Percentiles rank a stretch among this genome's conserved stretches.
These are phyloP conservation scores for Trichogramma dendrolimi DNA, from an alignment of 2,888 invertebrate genomes.

Conservation along the genomic window DNA sequence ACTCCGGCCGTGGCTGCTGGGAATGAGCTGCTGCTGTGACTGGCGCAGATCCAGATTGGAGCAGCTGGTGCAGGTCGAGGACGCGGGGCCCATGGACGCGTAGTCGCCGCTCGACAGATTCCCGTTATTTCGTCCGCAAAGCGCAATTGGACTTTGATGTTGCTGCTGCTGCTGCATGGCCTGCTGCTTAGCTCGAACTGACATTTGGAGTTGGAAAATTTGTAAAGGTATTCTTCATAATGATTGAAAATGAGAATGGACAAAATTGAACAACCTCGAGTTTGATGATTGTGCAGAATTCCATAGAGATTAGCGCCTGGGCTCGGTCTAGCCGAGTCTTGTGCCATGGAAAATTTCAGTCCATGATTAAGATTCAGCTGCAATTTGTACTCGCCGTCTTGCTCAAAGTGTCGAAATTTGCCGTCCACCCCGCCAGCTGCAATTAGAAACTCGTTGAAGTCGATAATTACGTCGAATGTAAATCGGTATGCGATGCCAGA, in stretches of 20 bases:
- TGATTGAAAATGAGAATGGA: neutral
- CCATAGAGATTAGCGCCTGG: constrained; percentile 56
- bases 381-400: constrained; percentile 49
- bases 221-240: too few relatives aligned
- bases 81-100: neutral
- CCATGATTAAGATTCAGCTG: constrained; percentile 52
- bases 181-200: constrained; percentile 45
- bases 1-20: constrained; percentile 24
- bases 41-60: too few relatives aligned
- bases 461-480: neutral
- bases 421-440: constrained; percentile 56
- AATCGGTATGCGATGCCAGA: neutral
- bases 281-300: constrained; percentile 52
- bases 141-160: neutral
- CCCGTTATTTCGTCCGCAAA: constrained; percentile 9
- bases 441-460: neutral
- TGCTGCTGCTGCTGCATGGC: constrained; percentile 16
- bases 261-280: constrained; percentile 36
- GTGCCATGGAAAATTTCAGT: constrained; percentile 59
- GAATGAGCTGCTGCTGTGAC: neutral
- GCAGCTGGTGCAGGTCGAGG: too few relatives aligned
- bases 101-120: neutral
- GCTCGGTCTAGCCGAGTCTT: constrained; percentile 33
- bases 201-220: constrained; percentile 28
- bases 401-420: constrained; percentile 58